These are phyloP conservation scores for Chymomyza amoena DNA, from an alignment of 2,888 invertebrate species.

Conservation along the genomic window DNA sequence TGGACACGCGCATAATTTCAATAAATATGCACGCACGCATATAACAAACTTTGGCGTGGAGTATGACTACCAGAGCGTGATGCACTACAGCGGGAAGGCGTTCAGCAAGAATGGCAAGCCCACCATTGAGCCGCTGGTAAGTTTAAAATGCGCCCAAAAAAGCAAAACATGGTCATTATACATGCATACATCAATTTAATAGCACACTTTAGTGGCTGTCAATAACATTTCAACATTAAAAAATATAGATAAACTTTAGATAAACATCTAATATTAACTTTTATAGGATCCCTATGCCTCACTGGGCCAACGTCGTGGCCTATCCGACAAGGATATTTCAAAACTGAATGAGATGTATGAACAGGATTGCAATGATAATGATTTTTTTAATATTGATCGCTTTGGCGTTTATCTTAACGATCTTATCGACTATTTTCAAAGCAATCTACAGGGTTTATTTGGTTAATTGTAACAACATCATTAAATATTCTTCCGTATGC, in stretches of 20 bases:
- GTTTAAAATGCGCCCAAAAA: not conserved
- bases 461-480: slow-evolving; percentile 31
- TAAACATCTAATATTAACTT: too few species aligned
- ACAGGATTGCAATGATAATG: slow-evolving; percentile 67
- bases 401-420: slow-evolving; percentile 64
- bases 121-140: slow-evolving; percentile 83
- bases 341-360: slow-evolving; percentile 81
- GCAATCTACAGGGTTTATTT: slow-evolving; percentile 51
- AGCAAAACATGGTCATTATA: not conserved
- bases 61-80: slow-evolving; percentile 86
- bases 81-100: slow-evolving; percentile 85
- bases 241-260: too few species aligned
- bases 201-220: too few species aligned
- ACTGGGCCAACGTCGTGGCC: slow-evolving; percentile 80
- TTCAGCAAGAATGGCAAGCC: slow-evolving; percentile 84
- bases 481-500: not conserved
- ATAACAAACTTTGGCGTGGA: slow-evolving; percentile 84
- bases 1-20: slow-evolving; percentile 81
- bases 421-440: slow-evolving; percentile 66
- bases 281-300: slow-evolving; percentile 78
- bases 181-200: too few species aligned
- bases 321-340: slow-evolving; percentile 80
- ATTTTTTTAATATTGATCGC: slow-evolving; percentile 58
- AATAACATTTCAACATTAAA: too few species aligned
- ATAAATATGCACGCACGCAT: slow-evolving; percentile 83